Conservation (phyloP, 2,888 invertebrate genomes). For the Reticulitermes lucifugus region DNA sequence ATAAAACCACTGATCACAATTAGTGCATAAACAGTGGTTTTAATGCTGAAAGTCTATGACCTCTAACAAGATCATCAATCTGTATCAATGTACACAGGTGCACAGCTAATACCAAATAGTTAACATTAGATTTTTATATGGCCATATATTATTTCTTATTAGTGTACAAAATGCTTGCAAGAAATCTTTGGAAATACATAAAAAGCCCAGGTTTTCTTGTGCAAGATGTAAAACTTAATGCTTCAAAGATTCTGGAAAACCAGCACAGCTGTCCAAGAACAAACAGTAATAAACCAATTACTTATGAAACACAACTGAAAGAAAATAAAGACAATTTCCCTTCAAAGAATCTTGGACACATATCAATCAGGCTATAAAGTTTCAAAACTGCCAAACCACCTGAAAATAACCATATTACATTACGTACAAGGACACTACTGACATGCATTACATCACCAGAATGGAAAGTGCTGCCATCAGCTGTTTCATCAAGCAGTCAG, state of each 20-base stretch:
- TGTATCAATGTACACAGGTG: no score
- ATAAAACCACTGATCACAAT: no score
- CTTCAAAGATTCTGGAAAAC: background rate
- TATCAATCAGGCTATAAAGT: background rate
- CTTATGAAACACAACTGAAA: background rate
- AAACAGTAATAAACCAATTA: background rate
- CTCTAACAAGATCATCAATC: no score
- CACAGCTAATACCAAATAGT: no score
- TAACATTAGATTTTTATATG: no score
- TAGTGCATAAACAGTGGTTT: no score
- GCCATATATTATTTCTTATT: no score
- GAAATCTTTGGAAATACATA: background rate
- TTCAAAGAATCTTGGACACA: background rate
- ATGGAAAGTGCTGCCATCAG: constrained; percentile 1
- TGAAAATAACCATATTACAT: background rate
- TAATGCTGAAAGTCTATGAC: no score
- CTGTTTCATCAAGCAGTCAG: constrained; percentile 13
- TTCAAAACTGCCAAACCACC: constrained; percentile 1
- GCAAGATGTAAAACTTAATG: background rate
- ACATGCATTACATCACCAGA: constrained; percentile 21
- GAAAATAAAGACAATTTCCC: no score
- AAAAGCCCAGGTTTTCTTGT: background rate
- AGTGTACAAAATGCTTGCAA: background rate
- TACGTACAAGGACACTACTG: background rate
- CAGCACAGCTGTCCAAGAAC: background rate